Conservation (phyloP, 2,888 invertebrate species). For the Caenorhabditis doughertyi region DNA sequence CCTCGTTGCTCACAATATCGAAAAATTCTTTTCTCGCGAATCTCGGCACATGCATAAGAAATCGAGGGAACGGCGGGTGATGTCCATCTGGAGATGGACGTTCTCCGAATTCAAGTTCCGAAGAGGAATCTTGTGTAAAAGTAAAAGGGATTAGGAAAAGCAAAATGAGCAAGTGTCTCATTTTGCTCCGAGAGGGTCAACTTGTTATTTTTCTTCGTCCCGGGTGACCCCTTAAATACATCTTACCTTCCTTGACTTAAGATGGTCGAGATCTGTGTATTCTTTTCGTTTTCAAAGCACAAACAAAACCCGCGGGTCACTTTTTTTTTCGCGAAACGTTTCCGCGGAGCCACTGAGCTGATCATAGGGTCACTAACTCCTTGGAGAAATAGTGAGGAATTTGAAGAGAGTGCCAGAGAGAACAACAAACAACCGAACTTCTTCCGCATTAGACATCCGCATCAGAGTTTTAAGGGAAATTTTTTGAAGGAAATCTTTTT, state of each 20-base stretch:
- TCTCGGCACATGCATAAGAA: constrained; percentile 46
- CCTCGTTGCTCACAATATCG: constrained; percentile 56
- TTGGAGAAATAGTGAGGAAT: constrained; percentile 22
- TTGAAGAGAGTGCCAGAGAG: constrained; percentile 2
- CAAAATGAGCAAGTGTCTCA: constrained; percentile 44
- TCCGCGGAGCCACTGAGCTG: too few species aligned
- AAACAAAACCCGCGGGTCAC: constrained; percentile 29
- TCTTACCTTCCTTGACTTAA: not conserved
- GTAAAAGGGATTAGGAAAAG: constrained; percentile 12
- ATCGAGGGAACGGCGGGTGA: constrained; percentile 36
- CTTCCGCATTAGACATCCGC: constrained; percentile 61
- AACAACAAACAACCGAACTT: constrained; percentile 15
- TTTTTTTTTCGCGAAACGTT: constrained; percentile 24
- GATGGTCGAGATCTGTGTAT: constrained; percentile 60
- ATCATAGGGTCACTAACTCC: constrained; percentile 57
- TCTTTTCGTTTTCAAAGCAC: constrained; percentile 53
- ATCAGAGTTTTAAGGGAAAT: constrained; percentile 26
- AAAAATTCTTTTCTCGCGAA: constrained; percentile 58
- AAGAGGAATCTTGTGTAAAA: constrained; percentile 25
- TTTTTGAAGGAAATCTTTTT: not conserved
- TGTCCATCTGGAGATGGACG: constrained; percentile 41
- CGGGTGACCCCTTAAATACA: constrained; percentile 37
- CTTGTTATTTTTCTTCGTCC: too few species aligned
- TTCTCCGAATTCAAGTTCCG: constrained; percentile 9
- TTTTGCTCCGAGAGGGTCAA: too few species aligned